A percentile compares a stretch with the other conserved stretches of the same genome.
phyloP scores from a whole-genome alignment of 2,888 invertebrate genomes.

The Macrophya alboannulata region DNA sequence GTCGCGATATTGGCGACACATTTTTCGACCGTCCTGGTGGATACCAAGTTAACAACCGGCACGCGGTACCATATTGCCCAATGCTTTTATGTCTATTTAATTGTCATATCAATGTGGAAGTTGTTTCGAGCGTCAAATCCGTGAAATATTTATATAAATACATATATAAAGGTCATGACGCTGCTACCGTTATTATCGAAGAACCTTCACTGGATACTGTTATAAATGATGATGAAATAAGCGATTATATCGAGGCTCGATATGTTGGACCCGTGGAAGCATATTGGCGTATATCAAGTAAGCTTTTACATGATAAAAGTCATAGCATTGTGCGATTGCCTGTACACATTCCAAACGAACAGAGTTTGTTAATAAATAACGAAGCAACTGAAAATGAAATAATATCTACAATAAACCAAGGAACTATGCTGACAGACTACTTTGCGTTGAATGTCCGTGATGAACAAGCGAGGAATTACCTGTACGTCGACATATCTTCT shows the following conservation, averaged over 20 bases:
- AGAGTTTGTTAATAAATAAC: neutral
- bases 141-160: slow-evolving; percentile 71
- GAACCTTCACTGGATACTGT: slow-evolving; percentile 5
- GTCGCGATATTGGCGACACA: slow-evolving; percentile 62
- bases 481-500: slow-evolving; percentile 59
- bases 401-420: slow-evolving; percentile 48
- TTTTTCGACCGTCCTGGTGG: slow-evolving; percentile 14
- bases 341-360: slow-evolving; percentile 40
- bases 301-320: slow-evolving; percentile 1
- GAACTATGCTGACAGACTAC: slow-evolving; percentile 59
- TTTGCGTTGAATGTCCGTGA: slow-evolving; percentile 59
- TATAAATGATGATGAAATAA: slow-evolving; percentile 61
- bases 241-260: slow-evolving; percentile 62
- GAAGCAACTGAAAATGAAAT: slow-evolving; percentile 27
- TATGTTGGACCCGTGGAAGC: slow-evolving; percentile 65
- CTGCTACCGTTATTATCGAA: slow-evolving; percentile 60
- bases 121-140: slow-evolving; percentile 66
- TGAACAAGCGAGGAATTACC: slow-evolving; percentile 58
- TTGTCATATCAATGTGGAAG: slow-evolving; percentile 71
- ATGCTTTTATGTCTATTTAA: slow-evolving; percentile 63
- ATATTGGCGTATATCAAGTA: slow-evolving; percentile 38
- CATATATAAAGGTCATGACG: slow-evolving; percentile 68
- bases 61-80: slow-evolving; percentile 70
- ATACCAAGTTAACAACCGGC: slow-evolving; percentile 64
- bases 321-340: slow-evolving; percentile 33